Evolutionary conservation across 1,140 invertebrate species (phyloP), one percentile per base, ranked within the genome.

Genomic region (Philaenus spumarius): DNA sequence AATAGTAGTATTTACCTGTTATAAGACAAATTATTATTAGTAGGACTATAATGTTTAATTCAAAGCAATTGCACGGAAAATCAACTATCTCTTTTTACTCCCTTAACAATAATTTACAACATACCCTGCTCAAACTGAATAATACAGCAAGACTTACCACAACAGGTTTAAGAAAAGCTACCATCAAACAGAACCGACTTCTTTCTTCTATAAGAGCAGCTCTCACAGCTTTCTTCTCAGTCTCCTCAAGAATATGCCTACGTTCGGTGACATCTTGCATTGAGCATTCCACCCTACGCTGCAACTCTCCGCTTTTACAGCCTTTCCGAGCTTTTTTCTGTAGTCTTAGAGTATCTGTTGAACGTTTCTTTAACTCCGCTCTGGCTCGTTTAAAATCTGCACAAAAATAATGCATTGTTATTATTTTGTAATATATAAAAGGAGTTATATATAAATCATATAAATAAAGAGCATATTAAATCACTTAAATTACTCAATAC

Each of bases 191-290:
- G 75, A 91, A 97, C 62, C 92, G 83, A 67, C 87, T 85, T 34
- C 94, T 77, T 70, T 97, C 94, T 75, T 97, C 94, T n/a, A 96
- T 83, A 37, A 97, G 79, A 2, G 91, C 93, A 2, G 86, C 86
- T 53, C 93, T 80, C 15, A 97, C 85, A 0, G 92, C 90, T 68
- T 89, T 88, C 73, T 93, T 93, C 71, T 97, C 93, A 35, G 89
- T 87, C 67, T 96, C 92, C 72, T 97, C 93, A 55, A 97, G 74
- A 63, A 88, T 80, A 58, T 87, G 82, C 59, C 89, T 86, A 1
- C 91, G 84, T 66, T 93, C 86, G 51, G 86, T 90, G n/a, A 95
- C 85, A 69, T 93, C 92, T 74, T 82, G 83, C 74, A 84, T 80
- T 64, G 80, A 85, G 46, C 80, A 81, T 67, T 93, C 87, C 55